Base-by-base conservation (phyloP, 1,140 invertebrate species). In the Cryptotermes secundus region DNA sequence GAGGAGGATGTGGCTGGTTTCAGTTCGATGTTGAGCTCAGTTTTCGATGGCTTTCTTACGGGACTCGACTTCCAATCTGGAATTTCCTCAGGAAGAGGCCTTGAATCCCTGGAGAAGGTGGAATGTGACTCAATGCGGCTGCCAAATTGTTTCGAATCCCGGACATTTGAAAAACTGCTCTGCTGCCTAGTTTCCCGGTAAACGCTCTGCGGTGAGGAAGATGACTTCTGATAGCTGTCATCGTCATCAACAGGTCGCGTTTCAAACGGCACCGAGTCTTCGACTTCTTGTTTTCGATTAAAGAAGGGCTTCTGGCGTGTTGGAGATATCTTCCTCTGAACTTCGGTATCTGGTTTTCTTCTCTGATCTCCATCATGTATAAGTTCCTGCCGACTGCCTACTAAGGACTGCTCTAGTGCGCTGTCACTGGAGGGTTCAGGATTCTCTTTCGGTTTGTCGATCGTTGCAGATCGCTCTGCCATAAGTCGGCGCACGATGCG, bases 401-500 rank as follows among this genome's bases (percentile, higher is more conserved):
- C 38, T 38, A 14, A 7, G 59, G 31, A 31, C 45, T 49, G 45
- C 14, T n/a, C 26, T 2, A 72, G 9, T 1, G n/a, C 59, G 4
- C 59, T n/a, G n/a, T 72, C 59, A 6, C n/a, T 31, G 26, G 59
- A n/a, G 0, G 2, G 59, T 14, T 72, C 59, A 31, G 59, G n/a
- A 2, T 31, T 31, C 9, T n/a, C n/a, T 31, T 72, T 7, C 9
- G 59, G 31, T 31, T 26, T 31, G 26, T 12, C n/a, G 1, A 4
- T 72, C 59, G 31, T n/a, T 72, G 59, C 38, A 3, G 88, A 88
- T 53, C 88, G 85, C 14, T 87, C 86, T n/a, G 86, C 86, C 42
- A 91, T 89, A 85, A 91, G 89, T 86, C 94, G 93, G 86, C 92
- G 93, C 6, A 95, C 92, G 16, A 93, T 87, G 86, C 95, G 90